Conservation (phyloP, 2,797 vertebrate species). For the Poecilia picta region DNA sequence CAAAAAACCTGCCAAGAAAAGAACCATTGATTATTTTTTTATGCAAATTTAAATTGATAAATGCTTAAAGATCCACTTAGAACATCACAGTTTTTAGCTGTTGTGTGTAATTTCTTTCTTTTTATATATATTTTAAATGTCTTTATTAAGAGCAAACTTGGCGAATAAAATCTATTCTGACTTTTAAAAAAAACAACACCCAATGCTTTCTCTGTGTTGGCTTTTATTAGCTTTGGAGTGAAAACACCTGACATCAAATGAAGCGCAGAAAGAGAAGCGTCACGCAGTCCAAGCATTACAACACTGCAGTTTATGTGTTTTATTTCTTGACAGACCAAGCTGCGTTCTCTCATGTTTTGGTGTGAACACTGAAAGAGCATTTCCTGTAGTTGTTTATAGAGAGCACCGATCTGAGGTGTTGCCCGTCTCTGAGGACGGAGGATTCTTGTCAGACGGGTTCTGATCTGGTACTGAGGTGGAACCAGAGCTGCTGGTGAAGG, state of each 20-base stretch:
- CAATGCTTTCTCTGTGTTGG: not conserved
- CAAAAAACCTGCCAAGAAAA: not conserved
- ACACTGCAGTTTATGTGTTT: not conserved
- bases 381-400: not conserved
- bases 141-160: too few relatives aligned
- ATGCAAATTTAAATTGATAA: not conserved
- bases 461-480: conserved; percentile 5
- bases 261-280: not conserved
- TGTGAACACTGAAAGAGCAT: not conserved
- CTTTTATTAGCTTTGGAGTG: not conserved
- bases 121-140: too few relatives aligned
- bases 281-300: not conserved
- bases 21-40: not conserved
- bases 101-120: not conserved
- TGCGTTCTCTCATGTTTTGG: not conserved
- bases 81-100: not conserved
- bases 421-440: not conserved
- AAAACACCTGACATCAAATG: not conserved
- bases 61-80: not conserved
- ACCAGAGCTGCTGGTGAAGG: not conserved
- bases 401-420: not conserved
- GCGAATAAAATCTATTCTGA: not conserved
- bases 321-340: not conserved
- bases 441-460: not conserved
- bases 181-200: too few relatives aligned